These are phyloP conservation scores for Liopterus haemorrhoidalis DNA, from an alignment of 2,888 invertebrate genomes.

Conservation along the genomic window DNA sequence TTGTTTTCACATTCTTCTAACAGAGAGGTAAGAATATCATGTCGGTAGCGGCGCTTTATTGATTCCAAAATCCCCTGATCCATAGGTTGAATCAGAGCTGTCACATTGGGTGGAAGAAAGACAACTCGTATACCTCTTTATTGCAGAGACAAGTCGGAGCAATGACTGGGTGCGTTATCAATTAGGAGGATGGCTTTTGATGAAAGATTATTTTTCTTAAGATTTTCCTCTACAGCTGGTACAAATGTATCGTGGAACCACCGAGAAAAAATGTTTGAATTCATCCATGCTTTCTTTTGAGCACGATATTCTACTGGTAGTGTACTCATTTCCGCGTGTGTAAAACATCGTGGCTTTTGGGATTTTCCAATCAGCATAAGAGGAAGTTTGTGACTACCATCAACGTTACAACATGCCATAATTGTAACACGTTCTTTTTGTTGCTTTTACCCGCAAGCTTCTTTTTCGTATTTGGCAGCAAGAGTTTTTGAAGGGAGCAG, in stretches of 20 bases:
- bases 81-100: conserved; percentile 10
- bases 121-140: conserved; percentile 4
- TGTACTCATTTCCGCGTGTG: conserved; percentile 25
- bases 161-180: conserved; percentile 5
- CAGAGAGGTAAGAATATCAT: too few relatives aligned
- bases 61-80: conserved; percentile 14
- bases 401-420: conserved; percentile 29
- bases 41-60: conserved; percentile 6
- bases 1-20: too few relatives aligned
- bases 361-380: conserved; percentile 29
- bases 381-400: conserved; percentile 29
- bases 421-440: conserved; percentile 30
- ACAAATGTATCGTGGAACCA: conserved; percentile 9
- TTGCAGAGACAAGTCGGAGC: too few relatives aligned
- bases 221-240: conserved; percentile 5
- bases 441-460: conserved; percentile 27
- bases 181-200: conserved; percentile 3
- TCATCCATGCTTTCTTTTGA: conserved; percentile 24
- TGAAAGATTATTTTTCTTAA: conserved; percentile 6
- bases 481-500: conserved; percentile 29
- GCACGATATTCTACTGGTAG: conserved; percentile 29
- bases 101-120: conserved; percentile 12
- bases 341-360: conserved; percentile 28
- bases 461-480: conserved; percentile 22
- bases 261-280: conserved; percentile 4